Evolutionary conservation across 2,888 invertebrate species (phyloP).

Genomic region (Koerneria pararmatus): DNA sequence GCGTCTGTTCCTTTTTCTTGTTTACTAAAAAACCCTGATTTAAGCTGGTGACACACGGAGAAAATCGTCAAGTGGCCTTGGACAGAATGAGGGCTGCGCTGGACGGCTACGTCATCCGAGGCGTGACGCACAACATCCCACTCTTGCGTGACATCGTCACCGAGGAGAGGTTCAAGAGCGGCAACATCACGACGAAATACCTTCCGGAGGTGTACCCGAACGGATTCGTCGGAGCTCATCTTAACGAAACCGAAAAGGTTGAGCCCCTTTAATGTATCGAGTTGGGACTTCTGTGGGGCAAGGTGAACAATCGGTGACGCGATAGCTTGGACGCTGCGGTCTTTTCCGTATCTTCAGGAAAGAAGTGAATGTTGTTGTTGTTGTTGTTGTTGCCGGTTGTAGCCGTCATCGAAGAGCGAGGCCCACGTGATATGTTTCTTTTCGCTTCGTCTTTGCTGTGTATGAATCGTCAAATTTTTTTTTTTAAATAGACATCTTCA

Average conservation of each 20-base stretch:
- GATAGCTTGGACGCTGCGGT: not conserved
- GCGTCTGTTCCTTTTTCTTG: too few species aligned
- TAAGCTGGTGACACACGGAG: conserved; percentile 68
- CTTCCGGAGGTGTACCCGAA: conserved; percentile 68
- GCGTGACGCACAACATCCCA: conserved; percentile 69
- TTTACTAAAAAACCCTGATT: too few species aligned
- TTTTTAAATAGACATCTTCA: too few species aligned
- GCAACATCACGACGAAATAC: conserved; percentile 68
- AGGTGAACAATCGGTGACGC: not conserved
- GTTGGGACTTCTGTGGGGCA: not conserved
- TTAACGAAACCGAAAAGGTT: conserved; percentile 15
- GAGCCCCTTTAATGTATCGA: not conserved
- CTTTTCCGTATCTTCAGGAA: conserved; percentile 27
- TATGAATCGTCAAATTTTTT: too few species aligned
- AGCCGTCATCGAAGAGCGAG: too few species aligned
- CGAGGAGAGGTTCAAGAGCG: conserved; percentile 67
- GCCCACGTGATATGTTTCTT: too few species aligned
- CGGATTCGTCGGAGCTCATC: conserved; percentile 63
- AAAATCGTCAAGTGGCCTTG: conserved; percentile 66
- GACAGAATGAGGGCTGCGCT: conserved; percentile 66
- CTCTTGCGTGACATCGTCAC: conserved; percentile 68
- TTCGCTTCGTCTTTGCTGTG: too few species aligned
- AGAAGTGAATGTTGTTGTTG: conserved; percentile 60
- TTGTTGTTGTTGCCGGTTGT: conserved; percentile 60
- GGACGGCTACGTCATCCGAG: conserved; percentile 69